Evolutionary conservation across 2,888 invertebrate genomes (phyloP), one percentile per base, ranked within the genome.

Genomic region (Phalangium opilio): DNA sequence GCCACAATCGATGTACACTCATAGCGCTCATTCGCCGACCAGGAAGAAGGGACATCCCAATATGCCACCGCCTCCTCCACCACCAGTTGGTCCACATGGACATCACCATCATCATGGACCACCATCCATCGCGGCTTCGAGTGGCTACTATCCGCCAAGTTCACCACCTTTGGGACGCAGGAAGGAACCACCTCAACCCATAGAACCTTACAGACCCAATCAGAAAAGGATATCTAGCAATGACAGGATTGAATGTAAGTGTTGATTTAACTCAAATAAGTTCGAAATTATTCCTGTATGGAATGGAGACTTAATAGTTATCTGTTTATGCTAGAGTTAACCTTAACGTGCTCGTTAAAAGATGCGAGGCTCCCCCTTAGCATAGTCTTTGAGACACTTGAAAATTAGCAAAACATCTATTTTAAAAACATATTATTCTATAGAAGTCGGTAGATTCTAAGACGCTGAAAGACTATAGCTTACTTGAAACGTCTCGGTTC

Each of bases 181-280:
- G 17, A 51, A 55, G 43, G 52, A 56, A 8, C 59, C 55, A 11
- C 59, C 57, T 0, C 52, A 58, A 20, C 58, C 56, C 2, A 54
- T 55, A 41, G 55, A 58, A 0, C 54, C 58, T 3, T 51, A 42
- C 19, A 51, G 50, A 33, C 33, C 50, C 40, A 21, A 51, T 41
- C 53, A 49, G 3, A 54, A 57, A 11, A 43, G 51, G 39, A 40
- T 54, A 20, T 56, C 52, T 50, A 41, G 74, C 50, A 27, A 27
- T 8, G 79, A 78, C 53, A 73, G 71, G 55, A 68, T 69, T 19
- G 75, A 75, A 58, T 65, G 69, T 69, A 27, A 27, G 27, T 27
- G 27, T n/a, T n/a, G n/a, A n/a, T n/a, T n/a, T n/a, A n/a, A n/a
- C n/a, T n/a, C n/a, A n/a, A n/a, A n/a, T n/a, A n/a, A n/a, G n/a